These are phyloP conservation scores for Fringilla coelebs DNA, from an alignment of 2,797 vertebrate species.

Conservation along the genomic window DNA sequence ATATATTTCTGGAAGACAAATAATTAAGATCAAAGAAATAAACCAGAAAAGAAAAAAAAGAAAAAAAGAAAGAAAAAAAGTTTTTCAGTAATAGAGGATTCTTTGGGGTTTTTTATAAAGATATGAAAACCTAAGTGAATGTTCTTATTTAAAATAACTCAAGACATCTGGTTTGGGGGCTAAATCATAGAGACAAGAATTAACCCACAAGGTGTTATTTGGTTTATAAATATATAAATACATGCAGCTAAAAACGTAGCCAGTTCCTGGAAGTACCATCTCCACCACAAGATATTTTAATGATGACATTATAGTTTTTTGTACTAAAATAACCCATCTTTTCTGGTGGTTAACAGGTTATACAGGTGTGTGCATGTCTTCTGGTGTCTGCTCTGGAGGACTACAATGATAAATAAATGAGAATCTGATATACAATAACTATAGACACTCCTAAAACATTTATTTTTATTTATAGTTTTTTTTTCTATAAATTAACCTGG, in stretches of 20 bases:
- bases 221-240: background rate
- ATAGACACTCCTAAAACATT: background rate
- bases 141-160: background rate
- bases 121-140: background rate
- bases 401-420: background rate
- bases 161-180: background rate
- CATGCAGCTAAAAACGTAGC: background rate
- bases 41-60: background rate
- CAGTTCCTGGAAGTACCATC: background rate
- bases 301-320: background rate
- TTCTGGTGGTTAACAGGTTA: background rate
- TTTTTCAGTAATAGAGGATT: background rate
- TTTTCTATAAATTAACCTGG: background rate
- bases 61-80: rapidly evolving
- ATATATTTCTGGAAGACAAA: background rate
- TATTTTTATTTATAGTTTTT: background rate
- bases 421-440: background rate
- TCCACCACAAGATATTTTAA: background rate
- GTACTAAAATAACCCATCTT: background rate
- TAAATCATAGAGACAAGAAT: background rate
- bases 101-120: background rate
- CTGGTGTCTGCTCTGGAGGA: background rate
- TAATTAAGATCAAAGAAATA: background rate
- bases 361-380: background rate
- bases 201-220: background rate